These are phyloP conservation scores for Catharus minimus DNA, from an alignment of 2,113 vertebrate species.

Conservation along the genomic window DNA sequence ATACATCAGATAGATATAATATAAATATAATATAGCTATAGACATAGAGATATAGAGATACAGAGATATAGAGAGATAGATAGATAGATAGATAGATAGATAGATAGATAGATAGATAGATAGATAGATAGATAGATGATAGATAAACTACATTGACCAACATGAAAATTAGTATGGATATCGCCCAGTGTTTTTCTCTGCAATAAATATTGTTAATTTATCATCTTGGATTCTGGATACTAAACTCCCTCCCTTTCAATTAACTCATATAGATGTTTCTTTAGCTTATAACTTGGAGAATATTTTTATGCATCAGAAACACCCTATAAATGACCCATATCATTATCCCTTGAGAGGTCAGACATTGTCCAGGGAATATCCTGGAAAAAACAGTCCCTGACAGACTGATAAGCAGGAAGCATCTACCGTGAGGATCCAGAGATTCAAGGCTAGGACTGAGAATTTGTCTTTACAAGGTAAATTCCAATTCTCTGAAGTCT, in stretches of 20 bases:
- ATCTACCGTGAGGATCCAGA: accelerated
- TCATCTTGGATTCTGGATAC: background rate
- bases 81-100: background rate
- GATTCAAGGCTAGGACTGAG: background rate
- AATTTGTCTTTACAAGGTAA: background rate
- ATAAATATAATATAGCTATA: background rate
- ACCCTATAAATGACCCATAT: background rate
- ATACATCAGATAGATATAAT: background rate
- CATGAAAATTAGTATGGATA: background rate
- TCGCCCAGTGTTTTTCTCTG: background rate
- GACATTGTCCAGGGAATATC: background rate
- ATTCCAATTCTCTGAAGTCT: background rate
- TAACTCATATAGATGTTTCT: background rate
- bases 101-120: too few species aligned
- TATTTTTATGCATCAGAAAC: background rate
- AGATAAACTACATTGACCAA: background rate
- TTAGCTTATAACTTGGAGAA: background rate
- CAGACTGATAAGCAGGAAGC: background rate
- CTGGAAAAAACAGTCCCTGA: background rate
- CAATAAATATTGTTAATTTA: background rate
- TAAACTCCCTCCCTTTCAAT: background rate
- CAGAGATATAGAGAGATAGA: background rate
- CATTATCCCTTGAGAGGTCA: background rate
- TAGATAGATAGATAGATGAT: background rate
- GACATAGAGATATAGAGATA: too few species aligned